These are phyloP conservation scores for Sciurus vulgaris DNA, from an alignment of 2,797 vertebrate species.

Conservation along the genomic window DNA sequence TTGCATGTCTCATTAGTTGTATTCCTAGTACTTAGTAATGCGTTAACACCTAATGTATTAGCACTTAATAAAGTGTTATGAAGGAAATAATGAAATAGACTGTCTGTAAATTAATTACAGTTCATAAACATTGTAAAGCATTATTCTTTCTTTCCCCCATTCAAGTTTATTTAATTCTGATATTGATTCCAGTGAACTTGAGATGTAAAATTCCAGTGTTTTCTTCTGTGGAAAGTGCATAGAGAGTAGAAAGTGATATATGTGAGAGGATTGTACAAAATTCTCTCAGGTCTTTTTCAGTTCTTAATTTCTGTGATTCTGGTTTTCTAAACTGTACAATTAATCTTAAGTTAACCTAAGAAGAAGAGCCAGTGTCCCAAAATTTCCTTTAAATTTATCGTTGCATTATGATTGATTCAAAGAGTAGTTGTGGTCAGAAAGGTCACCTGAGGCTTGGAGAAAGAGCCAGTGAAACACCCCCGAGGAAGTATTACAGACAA, in stretches of 20 bases:
- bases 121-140: background rate
- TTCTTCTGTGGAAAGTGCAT: background rate
- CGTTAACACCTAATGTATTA: background rate
- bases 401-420: background rate
- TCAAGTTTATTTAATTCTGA: background rate
- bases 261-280: background rate
- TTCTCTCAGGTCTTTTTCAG: background rate
- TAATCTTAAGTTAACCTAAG: background rate
- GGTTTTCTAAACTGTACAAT: background rate
- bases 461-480: background rate
- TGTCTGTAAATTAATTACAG: background rate
- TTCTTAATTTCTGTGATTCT: constrained; percentile 19
- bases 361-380: background rate
- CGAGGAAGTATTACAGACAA: background rate
- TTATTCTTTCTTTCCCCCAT: background rate
- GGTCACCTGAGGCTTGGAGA: background rate
- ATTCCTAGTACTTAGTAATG: background rate
- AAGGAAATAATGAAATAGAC: background rate
- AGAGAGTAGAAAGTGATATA: background rate
- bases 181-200: background rate
- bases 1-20: background rate
- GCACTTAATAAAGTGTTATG: background rate
- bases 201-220: background rate
- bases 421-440: background rate
- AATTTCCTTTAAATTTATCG: background rate